These are phyloP conservation scores for Colletes latitarsis DNA, from an alignment of 1,140 invertebrate genomes.

Conservation along the genomic window DNA sequence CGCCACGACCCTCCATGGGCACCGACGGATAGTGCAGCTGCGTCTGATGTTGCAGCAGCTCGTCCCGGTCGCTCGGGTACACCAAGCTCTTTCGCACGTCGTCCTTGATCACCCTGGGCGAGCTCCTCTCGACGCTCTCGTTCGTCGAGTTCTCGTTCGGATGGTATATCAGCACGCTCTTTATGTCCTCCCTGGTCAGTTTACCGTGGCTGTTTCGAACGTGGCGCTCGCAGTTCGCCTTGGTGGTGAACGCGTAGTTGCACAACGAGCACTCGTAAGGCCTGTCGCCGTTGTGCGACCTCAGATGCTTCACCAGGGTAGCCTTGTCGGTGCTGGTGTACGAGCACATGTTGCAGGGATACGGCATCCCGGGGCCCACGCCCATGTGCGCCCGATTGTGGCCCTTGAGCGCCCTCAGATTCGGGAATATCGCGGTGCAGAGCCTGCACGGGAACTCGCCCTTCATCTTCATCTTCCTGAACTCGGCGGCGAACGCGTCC, in stretches of 20 bases:
- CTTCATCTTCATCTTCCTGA: slow-evolving; percentile 91
- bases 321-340: slow-evolving; percentile 95
- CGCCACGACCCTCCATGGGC: slow-evolving; percentile 27
- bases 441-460: slow-evolving; percentile 94
- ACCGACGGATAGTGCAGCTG: slow-evolving; percentile 61
- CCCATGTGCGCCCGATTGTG: slow-evolving; percentile 91
- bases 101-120: slow-evolving; percentile 71
- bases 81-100: slow-evolving; percentile 73
- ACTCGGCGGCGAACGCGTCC: slow-evolving; percentile 90
- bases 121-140: slow-evolving; percentile 84
- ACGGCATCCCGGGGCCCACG: slow-evolving; percentile 86
- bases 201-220: slow-evolving; percentile 94
- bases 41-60: slow-evolving; percentile 34
- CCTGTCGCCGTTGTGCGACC: slow-evolving; percentile 96
- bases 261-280: slow-evolving; percentile 97
- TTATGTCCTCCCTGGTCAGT: slow-evolving; percentile 91
- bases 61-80: slow-evolving; percentile 65
- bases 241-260: slow-evolving; percentile 97
- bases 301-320: slow-evolving; percentile 93
- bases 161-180: slow-evolving; percentile 92
- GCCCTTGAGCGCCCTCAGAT: slow-evolving; percentile 93
- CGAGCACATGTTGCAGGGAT: slow-evolving; percentile 95
- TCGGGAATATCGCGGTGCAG: slow-evolving; percentile 92
- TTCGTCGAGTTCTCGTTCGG: slow-evolving; percentile 91
- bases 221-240: slow-evolving; percentile 94